These are phyloP conservation scores for Bolinopsis microptera DNA, from an alignment of 37 sponge, comb jelly and placozoan species.

Conservation along the genomic window DNA sequence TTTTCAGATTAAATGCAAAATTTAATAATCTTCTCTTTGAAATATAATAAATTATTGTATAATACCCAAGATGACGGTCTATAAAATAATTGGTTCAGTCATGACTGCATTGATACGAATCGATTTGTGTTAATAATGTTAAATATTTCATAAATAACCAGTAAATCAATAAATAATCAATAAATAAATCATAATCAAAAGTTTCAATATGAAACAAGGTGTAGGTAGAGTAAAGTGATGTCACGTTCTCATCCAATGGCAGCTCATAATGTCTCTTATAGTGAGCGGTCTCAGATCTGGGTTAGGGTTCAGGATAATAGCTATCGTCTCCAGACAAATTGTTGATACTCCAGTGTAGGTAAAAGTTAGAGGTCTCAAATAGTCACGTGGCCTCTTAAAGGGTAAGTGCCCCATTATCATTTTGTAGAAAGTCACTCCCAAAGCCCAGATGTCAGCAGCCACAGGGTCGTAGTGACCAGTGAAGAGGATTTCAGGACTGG, in stretches of 20 bases:
- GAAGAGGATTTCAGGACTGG: slow-evolving; percentile 55
- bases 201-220: neutral
- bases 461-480: neutral
- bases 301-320: slow-evolving; percentile 48
- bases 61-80: no score
- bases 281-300: neutral
- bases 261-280: neutral
- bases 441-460: slow-evolving; percentile 59
- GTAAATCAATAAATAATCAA: slow-evolving; percentile 49
- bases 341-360: neutral
- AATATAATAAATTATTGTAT: no score
- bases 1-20: no score
- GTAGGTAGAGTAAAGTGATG: neutral
- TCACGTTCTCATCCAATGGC: neutral
- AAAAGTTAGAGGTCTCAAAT: neutral
- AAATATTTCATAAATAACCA: neutral
- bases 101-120: neutral
- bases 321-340: slow-evolving; percentile 19
- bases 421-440: slow-evolving; percentile 48
- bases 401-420: slow-evolving; percentile 54
- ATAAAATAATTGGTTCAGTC: neutral
- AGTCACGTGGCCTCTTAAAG: slow-evolving; percentile 59
- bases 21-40: no score
- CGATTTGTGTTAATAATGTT: neutral
- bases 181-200: slow-evolving; percentile 40